Conservation (phyloP, 2,113 vertebrate species). For the Pituophis catenifer region DNA sequence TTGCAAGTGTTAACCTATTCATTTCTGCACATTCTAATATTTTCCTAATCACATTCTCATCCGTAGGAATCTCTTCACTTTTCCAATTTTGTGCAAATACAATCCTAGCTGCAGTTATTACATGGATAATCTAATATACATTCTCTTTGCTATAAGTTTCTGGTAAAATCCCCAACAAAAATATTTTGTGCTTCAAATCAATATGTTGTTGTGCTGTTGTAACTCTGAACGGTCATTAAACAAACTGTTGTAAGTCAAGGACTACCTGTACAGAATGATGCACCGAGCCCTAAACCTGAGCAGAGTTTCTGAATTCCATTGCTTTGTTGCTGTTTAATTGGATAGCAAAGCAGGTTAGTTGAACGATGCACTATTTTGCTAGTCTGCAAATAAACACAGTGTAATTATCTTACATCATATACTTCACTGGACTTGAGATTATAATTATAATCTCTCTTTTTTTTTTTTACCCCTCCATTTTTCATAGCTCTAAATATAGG, state of each 20-base stretch:
- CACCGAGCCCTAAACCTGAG: neutral
- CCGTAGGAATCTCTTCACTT: too few species aligned
- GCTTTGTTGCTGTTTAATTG: slow-evolving; percentile 1
- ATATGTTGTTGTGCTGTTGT: neutral
- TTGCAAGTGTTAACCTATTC: too few species aligned
- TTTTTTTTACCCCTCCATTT: neutral
- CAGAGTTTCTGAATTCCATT: neutral
- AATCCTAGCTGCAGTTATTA: too few species aligned
- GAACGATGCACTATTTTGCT: slow-evolving; percentile 19
- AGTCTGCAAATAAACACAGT: slow-evolving; percentile 24
- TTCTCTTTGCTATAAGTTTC: too few species aligned
- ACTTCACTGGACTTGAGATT: slow-evolving; percentile 40
- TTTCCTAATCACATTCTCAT: too few species aligned
- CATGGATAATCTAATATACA: too few species aligned
- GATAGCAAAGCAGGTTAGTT: slow-evolving; percentile 9
- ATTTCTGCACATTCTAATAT: too few species aligned
- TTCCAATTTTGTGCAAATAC: too few species aligned
- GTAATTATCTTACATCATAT: slow-evolving; percentile 39
- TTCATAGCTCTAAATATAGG: neutral
- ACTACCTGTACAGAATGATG: neutral
- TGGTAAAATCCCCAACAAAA: too few species aligned
- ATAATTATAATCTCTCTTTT: slow-evolving; percentile 35
- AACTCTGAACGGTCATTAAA: neutral
- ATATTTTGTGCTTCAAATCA: too few species aligned
- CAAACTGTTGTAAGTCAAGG: neutral